Base-by-base conservation (phyloP, 2,797 vertebrate genomes). In the Naso thynnoides region DNA sequence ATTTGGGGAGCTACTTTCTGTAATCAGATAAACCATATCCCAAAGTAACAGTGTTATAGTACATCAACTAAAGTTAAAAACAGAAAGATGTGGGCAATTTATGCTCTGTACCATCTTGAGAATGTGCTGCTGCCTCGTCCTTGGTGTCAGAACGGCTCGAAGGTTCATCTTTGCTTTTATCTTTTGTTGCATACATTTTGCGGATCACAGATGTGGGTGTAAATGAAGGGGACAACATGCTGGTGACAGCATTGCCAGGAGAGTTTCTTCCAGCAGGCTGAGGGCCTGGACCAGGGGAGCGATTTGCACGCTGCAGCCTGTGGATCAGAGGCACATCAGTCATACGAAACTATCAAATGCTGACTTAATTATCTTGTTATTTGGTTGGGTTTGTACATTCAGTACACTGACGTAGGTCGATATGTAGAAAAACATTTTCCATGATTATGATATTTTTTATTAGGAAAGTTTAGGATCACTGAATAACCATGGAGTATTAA, bases 151-250 rank as follows among this genome's bases (percentile, higher is more conserved):
- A 85, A 85, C 89, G 94, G 86, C 92, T 86, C 14, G 88, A 92
- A 66, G 93, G 89, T 27, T 99, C 98, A 71, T 99, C 98, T 90
- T 95, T 96, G 91, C 91, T 95, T 81, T 98, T 99, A 61, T 99
- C 98, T 91, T 98, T 99, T 72, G 97, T 98, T 75, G 98, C 98
- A 0, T 99, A 99, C 98, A 99, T 99, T 92, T 99, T 99, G 62
- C 97, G 97, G 63, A 99, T 99, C 81, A 99, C 98, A 73, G 98
- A 99, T 86, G 98, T 99, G 83, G 98, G 98, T 72, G 98, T 99
- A 85, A 99, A 99, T 78, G 98, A 99, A 45, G 97, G 97, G 47
- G 97, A 99, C 68, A 99, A 90, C 98, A 99, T 98, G 90, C 97
- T 99, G 1, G 97, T 99, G 70, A 99, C 95, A 26, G 96, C 86